Conservation (phyloP, 1,140 invertebrate genomes). For the Cyclina sinensis region DNA sequence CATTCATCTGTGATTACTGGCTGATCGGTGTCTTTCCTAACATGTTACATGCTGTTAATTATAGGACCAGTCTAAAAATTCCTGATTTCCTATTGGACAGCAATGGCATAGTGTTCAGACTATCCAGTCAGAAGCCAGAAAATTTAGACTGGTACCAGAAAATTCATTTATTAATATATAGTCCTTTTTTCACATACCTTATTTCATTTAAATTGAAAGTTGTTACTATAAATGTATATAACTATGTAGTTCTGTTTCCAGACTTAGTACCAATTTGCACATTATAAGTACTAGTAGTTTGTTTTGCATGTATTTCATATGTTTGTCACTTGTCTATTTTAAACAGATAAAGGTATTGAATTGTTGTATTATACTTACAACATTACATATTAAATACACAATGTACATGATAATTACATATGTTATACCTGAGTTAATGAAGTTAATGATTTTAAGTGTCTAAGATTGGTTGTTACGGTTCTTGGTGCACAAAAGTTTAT, state of each 20-base stretch:
- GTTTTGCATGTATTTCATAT: constrained; percentile 16
- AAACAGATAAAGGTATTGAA: constrained; percentile 4
- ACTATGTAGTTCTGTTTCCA: background rate
- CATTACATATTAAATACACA: background rate
- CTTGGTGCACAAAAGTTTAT: constrained; percentile 23
- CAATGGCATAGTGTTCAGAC: no score
- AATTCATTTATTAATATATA: background rate
- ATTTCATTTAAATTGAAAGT: background rate
- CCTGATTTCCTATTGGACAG: no score
- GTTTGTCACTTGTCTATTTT: constrained; percentile 3
- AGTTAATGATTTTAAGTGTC: background rate
- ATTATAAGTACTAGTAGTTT: background rate
- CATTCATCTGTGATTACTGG: no score
- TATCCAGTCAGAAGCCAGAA: no score
- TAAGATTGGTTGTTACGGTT: background rate
- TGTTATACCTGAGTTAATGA: background rate
- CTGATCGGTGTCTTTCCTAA: no score
- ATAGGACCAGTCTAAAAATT: no score
- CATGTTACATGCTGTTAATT: no score
- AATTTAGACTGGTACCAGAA: no score
- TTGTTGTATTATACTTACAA: background rate
- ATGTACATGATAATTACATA: background rate
- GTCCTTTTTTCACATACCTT: background rate
- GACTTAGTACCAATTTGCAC: background rate
- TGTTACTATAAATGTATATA: background rate